Percentiles rank a stretch among this genome's conserved stretches.
Evolutionary conservation across 2,888 invertebrate genomes (phyloP).

Genomic region (Synergus itoensis): DNA sequence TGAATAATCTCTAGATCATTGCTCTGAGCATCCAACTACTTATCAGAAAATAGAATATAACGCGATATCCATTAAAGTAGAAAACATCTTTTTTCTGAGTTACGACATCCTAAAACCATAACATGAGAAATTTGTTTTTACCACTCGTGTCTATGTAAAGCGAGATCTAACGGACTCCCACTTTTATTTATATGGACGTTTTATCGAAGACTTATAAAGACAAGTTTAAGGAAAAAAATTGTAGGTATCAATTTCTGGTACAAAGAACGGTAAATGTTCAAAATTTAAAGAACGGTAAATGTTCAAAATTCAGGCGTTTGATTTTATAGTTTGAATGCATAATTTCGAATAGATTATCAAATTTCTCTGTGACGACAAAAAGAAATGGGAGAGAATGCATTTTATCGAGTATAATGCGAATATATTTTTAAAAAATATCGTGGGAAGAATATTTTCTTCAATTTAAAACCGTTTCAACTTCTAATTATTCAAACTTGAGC

Average conservation of each 20-base stretch:
- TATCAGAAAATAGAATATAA: slow-evolving; percentile 24
- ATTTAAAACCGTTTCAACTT: no score
- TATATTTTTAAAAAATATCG: background rate
- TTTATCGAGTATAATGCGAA: background rate
- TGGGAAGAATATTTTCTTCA: background rate
- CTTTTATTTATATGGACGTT: slow-evolving; percentile 10
- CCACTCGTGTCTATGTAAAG: background rate
- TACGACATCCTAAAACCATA: slow-evolving; percentile 33
- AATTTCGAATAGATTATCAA: background rate
- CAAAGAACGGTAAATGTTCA: background rate
- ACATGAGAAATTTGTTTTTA: slow-evolving; percentile 30
- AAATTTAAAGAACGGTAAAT: no score
- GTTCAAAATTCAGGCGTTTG: background rate
- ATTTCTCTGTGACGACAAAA: background rate
- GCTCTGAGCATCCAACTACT: slow-evolving; percentile 9
- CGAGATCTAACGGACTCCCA: slow-evolving; percentile 11
- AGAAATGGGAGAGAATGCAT: background rate
- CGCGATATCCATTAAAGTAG: slow-evolving; percentile 11
- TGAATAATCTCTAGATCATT: slow-evolving; percentile 33
- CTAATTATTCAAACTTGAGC: background rate
- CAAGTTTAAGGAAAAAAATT: background rate
- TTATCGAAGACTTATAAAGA: background rate
- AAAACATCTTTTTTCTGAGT: slow-evolving; percentile 25
- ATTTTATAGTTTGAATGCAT: background rate
- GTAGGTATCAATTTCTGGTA: slow-evolving; percentile 1